These are phyloP conservation scores for Coendou prehensilis DNA, from an alignment of 2,797 vertebrate genomes.

Conservation along the genomic window DNA sequence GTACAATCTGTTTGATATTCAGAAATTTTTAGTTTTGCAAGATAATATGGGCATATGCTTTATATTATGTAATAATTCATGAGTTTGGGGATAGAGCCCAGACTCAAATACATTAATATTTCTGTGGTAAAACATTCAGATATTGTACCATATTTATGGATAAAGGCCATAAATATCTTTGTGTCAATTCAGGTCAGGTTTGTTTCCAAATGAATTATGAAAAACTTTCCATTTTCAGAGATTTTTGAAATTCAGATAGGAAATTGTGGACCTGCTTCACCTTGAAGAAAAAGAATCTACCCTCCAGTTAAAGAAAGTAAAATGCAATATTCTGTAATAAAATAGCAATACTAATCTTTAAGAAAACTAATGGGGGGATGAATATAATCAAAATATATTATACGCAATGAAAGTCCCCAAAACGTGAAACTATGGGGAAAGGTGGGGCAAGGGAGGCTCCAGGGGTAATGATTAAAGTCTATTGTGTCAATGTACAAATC, in stretches of 20 bases:
- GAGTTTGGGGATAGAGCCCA: background rate
- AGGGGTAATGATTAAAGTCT: background rate
- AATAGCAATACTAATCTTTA: background rate
- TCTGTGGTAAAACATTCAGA: background rate
- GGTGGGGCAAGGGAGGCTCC: background rate
- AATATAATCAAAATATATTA: background rate
- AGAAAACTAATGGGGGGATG: background rate
- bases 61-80: background rate
- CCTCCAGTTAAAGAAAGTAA: background rate
- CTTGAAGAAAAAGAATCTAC: background rate
- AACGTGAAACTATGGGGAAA: background rate
- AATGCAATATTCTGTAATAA: slow-evolving; percentile 27
- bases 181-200: background rate
- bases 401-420: background rate
- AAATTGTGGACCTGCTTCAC: background rate
- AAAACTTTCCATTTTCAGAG: background rate
- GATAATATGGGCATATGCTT: background rate
- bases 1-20: slow-evolving; percentile 17
- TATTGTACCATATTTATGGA: background rate
- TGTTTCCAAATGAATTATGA: slow-evolving; percentile 32
- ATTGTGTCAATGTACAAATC: background rate
- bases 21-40: slow-evolving; percentile 42
- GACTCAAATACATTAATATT: slow-evolving; percentile 39
- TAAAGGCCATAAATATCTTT: slow-evolving; percentile 34
- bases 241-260: slow-evolving; percentile 9